phyloP scores from a whole-genome alignment of 1,140 invertebrate species.

The Rhopalosiphum maidis region DNA sequence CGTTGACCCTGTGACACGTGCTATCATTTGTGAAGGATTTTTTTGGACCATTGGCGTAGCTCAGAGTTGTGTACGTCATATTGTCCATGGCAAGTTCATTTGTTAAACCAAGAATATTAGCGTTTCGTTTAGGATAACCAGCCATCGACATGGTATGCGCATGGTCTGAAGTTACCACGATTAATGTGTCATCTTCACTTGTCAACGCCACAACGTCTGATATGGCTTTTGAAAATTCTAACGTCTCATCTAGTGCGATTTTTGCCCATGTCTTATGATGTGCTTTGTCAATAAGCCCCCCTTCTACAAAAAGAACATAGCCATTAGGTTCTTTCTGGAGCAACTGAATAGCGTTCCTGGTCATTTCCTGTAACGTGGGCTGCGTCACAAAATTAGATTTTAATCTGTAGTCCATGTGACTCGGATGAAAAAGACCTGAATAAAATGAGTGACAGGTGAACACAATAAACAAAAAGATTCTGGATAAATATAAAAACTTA shows the following conservation, averaged over 20 bases:
- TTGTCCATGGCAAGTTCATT: conserved; percentile 66
- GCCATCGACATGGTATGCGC: conserved; percentile 71
- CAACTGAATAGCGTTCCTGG: conserved; percentile 76
- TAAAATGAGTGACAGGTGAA: background rate
- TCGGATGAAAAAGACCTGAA: conserved; percentile 62
- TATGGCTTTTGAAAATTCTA: conserved; percentile 73
- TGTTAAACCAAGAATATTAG: conserved; percentile 68
- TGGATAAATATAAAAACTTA: too few relatives aligned
- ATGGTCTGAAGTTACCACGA: conserved; percentile 74
- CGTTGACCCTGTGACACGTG: conserved; percentile 16
- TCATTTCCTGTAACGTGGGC: conserved; percentile 80
- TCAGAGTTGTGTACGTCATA: conserved; percentile 75
- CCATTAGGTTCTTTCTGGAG: conserved; percentile 74
- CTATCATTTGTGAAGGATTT: conserved; percentile 63
- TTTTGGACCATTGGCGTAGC: conserved; percentile 77
- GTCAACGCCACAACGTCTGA: conserved; percentile 48
- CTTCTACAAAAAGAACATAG: conserved; percentile 75
- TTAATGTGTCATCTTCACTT: conserved; percentile 67
- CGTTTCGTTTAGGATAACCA: conserved; percentile 74
- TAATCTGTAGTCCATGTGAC: conserved; percentile 63
- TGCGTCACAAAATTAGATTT: conserved; percentile 63
- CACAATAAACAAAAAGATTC: background rate
- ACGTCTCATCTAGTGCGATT: conserved; percentile 74
- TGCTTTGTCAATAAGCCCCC: conserved; percentile 70
- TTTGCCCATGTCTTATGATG: conserved; percentile 72